Percentiles rank a stretch among this genome's conserved stretches.
These are phyloP conservation scores for Brotula barbata DNA, from an alignment of 2,797 vertebrate genomes.

Conservation along the genomic window DNA sequence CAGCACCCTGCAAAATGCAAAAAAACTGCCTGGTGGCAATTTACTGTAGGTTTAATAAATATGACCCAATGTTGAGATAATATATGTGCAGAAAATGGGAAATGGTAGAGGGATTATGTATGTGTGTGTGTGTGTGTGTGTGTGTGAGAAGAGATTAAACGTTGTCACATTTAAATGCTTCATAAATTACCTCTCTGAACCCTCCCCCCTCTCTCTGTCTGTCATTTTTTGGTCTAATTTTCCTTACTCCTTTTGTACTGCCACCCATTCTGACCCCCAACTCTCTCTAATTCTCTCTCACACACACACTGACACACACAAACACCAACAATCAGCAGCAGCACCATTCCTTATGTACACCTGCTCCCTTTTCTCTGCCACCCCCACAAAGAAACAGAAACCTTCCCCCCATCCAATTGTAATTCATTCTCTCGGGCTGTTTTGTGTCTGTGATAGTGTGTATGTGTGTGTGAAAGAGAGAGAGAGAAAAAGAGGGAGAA, in stretches of 20 bases:
- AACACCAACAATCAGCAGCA: slow-evolving; percentile 7
- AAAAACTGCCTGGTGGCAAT: too few species aligned
- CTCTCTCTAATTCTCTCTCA: slow-evolving; percentile 4
- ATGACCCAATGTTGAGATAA: slow-evolving; percentile 14
- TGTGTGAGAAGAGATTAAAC: slow-evolving; percentile 45
- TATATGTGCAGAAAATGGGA: slow-evolving; percentile 9
- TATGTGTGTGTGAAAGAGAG: not conserved
- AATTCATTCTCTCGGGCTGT: slow-evolving; percentile 10
- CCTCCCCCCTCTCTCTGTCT: not conserved
- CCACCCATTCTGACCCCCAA: slow-evolving; percentile 6
- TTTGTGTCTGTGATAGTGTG: slow-evolving; percentile 17
- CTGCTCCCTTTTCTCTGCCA: slow-evolving; percentile 42
- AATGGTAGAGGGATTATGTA: not conserved
- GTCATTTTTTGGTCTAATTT: slow-evolving; percentile 24
- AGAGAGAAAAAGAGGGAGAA: not conserved
- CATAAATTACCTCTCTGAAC: not conserved
- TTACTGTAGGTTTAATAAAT: too few species aligned
- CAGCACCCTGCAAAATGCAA: too few species aligned
- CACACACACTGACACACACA: slow-evolving; percentile 11
- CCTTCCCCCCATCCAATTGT: slow-evolving; percentile 40
- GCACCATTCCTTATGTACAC: slow-evolving; percentile 38
- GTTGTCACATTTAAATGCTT: slow-evolving; percentile 26
- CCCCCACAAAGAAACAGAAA: slow-evolving; percentile 36
- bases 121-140: slow-evolving; percentile 11
- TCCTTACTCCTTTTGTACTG: slow-evolving; percentile 42